Evolutionary conservation across 2,888 invertebrate genomes (phyloP), one percentile per base, ranked within the genome.

Genomic region (Lasioglossum malachurum): DNA sequence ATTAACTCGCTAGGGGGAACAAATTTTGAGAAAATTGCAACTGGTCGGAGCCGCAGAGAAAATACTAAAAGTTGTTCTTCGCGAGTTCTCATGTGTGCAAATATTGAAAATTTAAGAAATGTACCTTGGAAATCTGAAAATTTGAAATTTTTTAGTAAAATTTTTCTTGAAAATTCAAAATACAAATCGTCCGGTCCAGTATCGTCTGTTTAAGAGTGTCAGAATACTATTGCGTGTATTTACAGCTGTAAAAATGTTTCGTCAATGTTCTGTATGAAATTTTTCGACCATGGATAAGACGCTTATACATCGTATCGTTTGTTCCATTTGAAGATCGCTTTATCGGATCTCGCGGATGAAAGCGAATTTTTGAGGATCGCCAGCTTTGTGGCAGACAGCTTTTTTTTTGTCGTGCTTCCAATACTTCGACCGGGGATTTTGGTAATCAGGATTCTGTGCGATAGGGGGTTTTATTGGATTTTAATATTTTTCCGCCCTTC

Each of bases 51-150:
- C 10, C n/a, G 10, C 10, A n/a, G 53, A 10, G n/a, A n/a, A 53
- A 53, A 23, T 53, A 10, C 10, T n/a, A 10, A 10, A 10, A 10
- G n/a, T 46, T 46, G 16, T 46, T 16, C 5, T 19, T 16, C 5
- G 4, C 46, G 1, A 46, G 5, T 46, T 46, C 1, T 46, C 5
- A 1, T 16, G 46, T 46, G 16, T 0, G 16, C 1, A 0, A 0
- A 46, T 23, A 23, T 23, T 53, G 8, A 49, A 49, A 23, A 23
- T 19, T 49, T 49, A 19, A 49, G 19, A 49, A 49, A 49, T 23
- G 7, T 49, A 7, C 4, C 2, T 49, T 23, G 2, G 0, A 19
- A 0, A 49, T 49, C 19, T 49, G 1, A 16, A 46, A 46, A 46
- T 14, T 12, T 14, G 16, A 4, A 46, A 46, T 16, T 46, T 4